phyloP scores from a whole-genome alignment of 1,140 invertebrate genomes.

The Pectinophora gossypiella region DNA sequence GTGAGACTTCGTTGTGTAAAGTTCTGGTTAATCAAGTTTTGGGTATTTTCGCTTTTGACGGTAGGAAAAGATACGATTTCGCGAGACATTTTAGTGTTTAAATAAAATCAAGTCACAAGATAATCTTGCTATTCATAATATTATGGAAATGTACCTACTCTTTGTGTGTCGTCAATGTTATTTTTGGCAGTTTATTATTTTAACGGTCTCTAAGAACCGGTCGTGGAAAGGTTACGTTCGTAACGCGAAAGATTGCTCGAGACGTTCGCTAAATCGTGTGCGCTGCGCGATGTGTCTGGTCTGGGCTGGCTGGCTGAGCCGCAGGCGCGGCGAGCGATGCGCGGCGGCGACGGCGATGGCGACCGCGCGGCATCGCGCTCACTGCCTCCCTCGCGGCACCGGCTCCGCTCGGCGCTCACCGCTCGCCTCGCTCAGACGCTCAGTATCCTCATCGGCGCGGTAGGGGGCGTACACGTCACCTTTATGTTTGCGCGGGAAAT shows the following conservation, averaged over 20 bases:
- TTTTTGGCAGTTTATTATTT: conserved; percentile 23
- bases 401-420: neutral
- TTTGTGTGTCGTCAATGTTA: conserved; percentile 19
- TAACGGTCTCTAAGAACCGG: conserved; percentile 27
- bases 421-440: neutral
- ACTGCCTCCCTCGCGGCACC: neutral
- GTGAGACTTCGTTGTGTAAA: too few species aligned
- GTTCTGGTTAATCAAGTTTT: too few species aligned
- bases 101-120: neutral
- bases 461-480: conserved; percentile 17
- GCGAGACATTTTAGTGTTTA: too few species aligned
- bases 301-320: neutral
- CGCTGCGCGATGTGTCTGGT: neutral
- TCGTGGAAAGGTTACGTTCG: conserved; percentile 25
- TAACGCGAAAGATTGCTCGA: conserved; percentile 6
- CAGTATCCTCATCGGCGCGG: conserved; percentile 15
- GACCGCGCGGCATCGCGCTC: neutral
- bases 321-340: neutral
- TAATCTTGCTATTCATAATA: conserved; percentile 5
- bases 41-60: too few species aligned
- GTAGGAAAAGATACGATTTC: too few species aligned
- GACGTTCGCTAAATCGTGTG: neutral
- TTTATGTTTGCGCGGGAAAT: conserved; percentile 27
- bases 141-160: conserved; percentile 16
- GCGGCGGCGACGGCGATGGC: neutral